phyloP scores from a whole-genome alignment of 1,140 invertebrate genomes.

The Drosophila baimaii region DNA sequence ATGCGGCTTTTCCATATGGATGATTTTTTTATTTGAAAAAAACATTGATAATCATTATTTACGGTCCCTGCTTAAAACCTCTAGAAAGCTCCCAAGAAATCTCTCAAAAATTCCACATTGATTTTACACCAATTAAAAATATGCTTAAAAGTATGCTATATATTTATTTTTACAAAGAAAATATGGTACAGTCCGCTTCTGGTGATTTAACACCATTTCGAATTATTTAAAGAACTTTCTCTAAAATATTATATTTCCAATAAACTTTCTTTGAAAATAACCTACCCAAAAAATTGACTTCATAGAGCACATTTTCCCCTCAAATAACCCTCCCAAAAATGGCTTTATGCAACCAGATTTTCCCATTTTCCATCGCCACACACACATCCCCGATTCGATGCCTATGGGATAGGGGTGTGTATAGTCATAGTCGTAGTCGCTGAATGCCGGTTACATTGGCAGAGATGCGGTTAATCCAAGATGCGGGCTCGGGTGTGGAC shows the following conservation, averaged over 20 bases:
- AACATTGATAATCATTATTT: no score
- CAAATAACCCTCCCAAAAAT: neutral
- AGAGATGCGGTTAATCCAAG: conserved; percentile 43
- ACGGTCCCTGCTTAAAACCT: no score
- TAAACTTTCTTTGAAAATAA: no score
- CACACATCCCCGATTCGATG: neutral
- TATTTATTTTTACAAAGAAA: neutral
- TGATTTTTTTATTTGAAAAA: no score
- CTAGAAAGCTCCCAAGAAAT: neutral
- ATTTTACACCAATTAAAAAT: neutral
- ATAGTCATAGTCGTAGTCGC: conserved; percentile 15
- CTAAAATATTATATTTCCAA: no score
- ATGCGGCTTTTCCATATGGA: no score
- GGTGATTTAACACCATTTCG: neutral
- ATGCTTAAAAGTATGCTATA: no score
- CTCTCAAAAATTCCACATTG: neutral
- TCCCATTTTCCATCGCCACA: neutral
- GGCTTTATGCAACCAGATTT: neutral
- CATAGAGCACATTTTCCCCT: no score
- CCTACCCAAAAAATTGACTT: no score
- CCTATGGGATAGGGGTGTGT: conserved; percentile 4
- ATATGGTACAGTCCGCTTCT: no score
- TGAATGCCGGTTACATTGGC: conserved; percentile 38
- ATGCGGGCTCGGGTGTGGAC: neutral
- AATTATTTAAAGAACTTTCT: neutral